Base-by-base conservation (phyloP, 2,113 vertebrate genomes). In the Nycticebus coucang region DNA sequence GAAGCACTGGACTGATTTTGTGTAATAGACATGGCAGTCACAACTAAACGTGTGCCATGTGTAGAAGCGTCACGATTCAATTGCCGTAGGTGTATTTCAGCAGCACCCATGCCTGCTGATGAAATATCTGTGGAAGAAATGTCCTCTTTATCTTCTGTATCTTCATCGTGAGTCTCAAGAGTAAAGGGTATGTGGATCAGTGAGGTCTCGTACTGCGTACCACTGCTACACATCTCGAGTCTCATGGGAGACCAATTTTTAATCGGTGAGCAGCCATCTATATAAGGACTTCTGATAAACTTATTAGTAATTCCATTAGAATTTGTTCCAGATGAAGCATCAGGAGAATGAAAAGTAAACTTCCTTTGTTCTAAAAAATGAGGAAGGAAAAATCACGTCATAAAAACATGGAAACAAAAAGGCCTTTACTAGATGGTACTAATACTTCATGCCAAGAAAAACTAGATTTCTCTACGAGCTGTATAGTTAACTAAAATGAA, bases 211-310 rank as follows among this genome's bases (percentile, higher is more conserved):
- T 98, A 98, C 2, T 98, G 98, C 24, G 98, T 94, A 64, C 97
- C 91, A 94, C 98, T 98, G 92, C 97, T 97, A 50, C 98, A 98
- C 19, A 97, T 95, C 94, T 98, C 97, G 11, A 98, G 89, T 72
- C 98, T 98, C 93, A 98, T 94, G 8, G 99, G 99, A 92, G 99
- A 99, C 87, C 98, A 99, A 80, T 98, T 99, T 84, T 98, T 99
- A 95, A 99, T 99, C 22, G 99, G 99, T 92, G 99, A 99, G 97
- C 99, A 99, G 37, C 99, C 99, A 93, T 99, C 99, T 57, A 99
- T 98, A 2, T 98, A 99, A 11, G 99, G 99, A 97, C 99, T 99
- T 98, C 98, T 98, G 22, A 98, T 97, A 87, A 68, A 97, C 33
- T 98, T 97, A 4, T 98, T 88, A 82, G 97, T 97, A 71, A 98